Evolutionary conservation across 1,140 invertebrate genomes (phyloP).

Genomic region (Camponotus vicinus): DNA sequence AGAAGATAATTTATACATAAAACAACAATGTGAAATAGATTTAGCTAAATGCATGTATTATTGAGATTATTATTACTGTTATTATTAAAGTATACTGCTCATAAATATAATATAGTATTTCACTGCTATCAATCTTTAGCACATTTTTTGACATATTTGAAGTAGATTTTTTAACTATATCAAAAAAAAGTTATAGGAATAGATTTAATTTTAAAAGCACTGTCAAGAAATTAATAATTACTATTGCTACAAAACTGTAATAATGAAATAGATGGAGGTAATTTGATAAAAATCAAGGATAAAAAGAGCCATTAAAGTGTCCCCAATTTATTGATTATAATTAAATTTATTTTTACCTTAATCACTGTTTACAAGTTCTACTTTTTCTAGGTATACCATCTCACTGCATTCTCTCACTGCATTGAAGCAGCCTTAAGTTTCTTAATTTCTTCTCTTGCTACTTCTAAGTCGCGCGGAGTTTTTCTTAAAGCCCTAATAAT

Average conservation of each 20-base stretch:
- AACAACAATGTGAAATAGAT: background rate
- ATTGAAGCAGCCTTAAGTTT: constrained; percentile 35
- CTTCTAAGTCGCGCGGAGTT: background rate
- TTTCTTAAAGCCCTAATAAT: background rate
- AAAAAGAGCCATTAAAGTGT: background rate
- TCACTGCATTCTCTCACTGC: background rate
- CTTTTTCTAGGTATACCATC: constrained; percentile 10
- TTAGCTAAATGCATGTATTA: constrained; percentile 2
- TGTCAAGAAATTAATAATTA: background rate
- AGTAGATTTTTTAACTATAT: background rate
- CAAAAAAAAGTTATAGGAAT: background rate
- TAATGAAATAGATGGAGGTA: background rate
- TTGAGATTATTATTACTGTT: too few species aligned
- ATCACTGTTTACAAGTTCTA: constrained; percentile 24
- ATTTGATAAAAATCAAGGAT: background rate
- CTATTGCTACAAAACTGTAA: background rate
- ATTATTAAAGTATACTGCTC: too few species aligned
- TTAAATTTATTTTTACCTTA: constrained; percentile 42
- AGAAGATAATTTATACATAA: constrained; percentile 51
- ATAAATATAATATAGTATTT: too few species aligned
- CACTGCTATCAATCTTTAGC: too few species aligned
- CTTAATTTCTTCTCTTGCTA: constrained; percentile 17
- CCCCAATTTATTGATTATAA: background rate
- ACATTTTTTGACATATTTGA: constrained; percentile 23
- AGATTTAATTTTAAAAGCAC: constrained; percentile 9